phyloP scores from a whole-genome alignment of 1,140 invertebrate genomes.

The Heliconius nattereri region DNA sequence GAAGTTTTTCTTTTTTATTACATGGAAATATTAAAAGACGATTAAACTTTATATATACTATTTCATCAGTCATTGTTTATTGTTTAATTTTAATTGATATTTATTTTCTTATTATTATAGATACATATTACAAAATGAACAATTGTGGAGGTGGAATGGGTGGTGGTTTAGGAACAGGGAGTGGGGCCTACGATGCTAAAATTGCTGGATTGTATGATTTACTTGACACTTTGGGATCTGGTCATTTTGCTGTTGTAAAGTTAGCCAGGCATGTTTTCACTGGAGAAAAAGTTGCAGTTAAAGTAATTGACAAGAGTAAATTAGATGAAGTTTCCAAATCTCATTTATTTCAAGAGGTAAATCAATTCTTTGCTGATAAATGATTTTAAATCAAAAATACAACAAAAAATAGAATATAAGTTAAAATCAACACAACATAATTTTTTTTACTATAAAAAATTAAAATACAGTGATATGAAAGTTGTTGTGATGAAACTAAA shows the following conservation, averaged over 20 bases:
- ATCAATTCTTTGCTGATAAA: neutral
- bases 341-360: slow-evolving; percentile 97
- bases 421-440: too few relatives aligned
- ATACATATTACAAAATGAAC: slow-evolving; percentile 56
- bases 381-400: too few relatives aligned
- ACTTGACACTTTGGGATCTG: slow-evolving; percentile 95
- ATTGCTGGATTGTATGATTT: slow-evolving; percentile 98
- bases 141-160: slow-evolving; percentile 64
- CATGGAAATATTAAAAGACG: neutral
- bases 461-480: too few relatives aligned
- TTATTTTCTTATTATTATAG: neutral
- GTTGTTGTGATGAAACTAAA: too few relatives aligned
- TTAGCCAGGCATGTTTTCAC: slow-evolving; percentile 99
- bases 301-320: slow-evolving; percentile 99
- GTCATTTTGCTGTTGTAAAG: slow-evolving; percentile 99
- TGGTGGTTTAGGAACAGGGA: slow-evolving; percentile 52
- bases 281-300: slow-evolving; percentile 97
- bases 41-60: neutral
- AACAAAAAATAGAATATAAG: too few relatives aligned
- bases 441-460: too few relatives aligned
- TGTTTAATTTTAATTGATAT: neutral
- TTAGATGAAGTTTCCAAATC: slow-evolving; percentile 97
- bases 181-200: slow-evolving; percentile 89
- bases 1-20: neutral
- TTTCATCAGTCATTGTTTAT: neutral